Conservation (phyloP, 2,113 vertebrate species). For the Stegostoma tigrinum region DNA sequence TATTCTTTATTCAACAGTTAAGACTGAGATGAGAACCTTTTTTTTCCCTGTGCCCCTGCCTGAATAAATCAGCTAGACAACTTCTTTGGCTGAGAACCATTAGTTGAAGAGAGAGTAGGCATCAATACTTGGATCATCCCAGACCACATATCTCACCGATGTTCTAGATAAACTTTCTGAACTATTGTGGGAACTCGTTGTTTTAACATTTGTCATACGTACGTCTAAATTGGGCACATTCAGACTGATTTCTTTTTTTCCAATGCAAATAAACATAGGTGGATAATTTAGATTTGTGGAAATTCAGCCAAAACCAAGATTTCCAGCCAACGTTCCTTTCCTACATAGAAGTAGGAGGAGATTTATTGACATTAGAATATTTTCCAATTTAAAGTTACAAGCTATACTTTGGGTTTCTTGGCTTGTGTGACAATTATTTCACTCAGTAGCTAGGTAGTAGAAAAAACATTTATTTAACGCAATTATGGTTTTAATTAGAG, state of each 20-base stretch:
- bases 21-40: neutral
- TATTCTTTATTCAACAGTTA: neutral
- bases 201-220: neutral
- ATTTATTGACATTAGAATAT: slow-evolving; percentile 25
- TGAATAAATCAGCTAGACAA: neutral
- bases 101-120: neutral
- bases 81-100: neutral
- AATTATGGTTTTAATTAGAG: neutral
- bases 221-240: neutral
- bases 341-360: neutral
- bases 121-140: neutral
- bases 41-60: neutral
- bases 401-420: neutral
- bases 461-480: neutral
- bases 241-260: neutral
- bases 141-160: no score
- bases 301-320: slow-evolving; percentile 9
- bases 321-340: slow-evolving; percentile 26
- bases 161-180: neutral
- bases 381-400: neutral
- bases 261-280: slow-evolving; percentile 2
- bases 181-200: neutral
- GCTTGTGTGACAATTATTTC: neutral
- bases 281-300: neutral
- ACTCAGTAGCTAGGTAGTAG: neutral